Base-by-base conservation (phyloP, 2,113 vertebrate genomes). In the Amazona vittata region DNA sequence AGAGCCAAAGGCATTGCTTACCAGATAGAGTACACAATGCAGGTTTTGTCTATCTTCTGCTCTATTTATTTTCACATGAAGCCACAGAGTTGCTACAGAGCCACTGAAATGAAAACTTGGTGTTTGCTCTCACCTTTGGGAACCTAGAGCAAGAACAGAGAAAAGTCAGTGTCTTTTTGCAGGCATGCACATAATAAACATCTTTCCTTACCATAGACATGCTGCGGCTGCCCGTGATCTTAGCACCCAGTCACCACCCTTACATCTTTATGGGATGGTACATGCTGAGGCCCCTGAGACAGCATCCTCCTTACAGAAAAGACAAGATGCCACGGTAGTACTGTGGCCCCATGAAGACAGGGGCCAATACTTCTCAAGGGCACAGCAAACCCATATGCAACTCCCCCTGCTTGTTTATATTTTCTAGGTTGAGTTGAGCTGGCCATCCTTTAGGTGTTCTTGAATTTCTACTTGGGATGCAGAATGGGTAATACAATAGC, bases 21-120 rank as follows among this genome's bases (percentile, higher is more conserved):
- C 90, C 55, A 84, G 92, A 81, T 59, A 39, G 21, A 44, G 63
- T 6, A 17, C 46, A 84, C 22, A 90, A 91, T 85, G 90, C 49
- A 78, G 85, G 83, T 86, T 95, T 97, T 97, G 81, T 96, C 37
- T 57, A 47, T 89, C 83, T 50, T 62, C 78, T 83, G 77, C 65
- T 76, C 3, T 91, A 79, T 96, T 97, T 96, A 59, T 96, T 96
- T 98, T 93, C 96, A 94, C 63, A 60, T 4, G 22, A 89, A 80
- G 44, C 60, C 37, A 79, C 90, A 53, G 83, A 80, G 37, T 28
- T 83, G 70, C 81, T 86, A 25, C 47, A 69, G 74, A 74, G 52
- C 68, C 82, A 37, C n/a, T 78, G 62, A 77, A 86, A 60, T 52
- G 43, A 86, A n/a, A 93, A 71, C 26, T 62, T 4, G 1, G 19